Evolutionary conservation across 2,113 vertebrate species (phyloP).

Genomic region (Zapus hudsonius): DNA sequence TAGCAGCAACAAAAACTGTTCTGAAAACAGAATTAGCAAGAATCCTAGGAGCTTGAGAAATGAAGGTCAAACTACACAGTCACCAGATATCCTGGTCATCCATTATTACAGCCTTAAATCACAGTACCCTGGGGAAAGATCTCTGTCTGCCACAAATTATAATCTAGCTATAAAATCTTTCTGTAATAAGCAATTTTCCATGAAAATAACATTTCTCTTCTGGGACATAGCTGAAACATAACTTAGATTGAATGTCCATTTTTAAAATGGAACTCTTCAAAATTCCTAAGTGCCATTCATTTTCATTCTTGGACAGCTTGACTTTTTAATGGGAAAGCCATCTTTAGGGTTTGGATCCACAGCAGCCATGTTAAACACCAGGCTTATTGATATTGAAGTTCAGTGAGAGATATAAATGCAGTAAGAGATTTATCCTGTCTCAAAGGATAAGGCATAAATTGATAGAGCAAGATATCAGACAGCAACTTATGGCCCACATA

Average conservation of each 20-base stretch:
- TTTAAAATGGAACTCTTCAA: conserved; percentile 61
- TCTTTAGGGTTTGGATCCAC: too few species aligned
- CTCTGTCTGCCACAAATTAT: conserved; percentile 71
- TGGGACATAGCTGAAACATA: conserved; percentile 39
- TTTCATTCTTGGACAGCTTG: conserved; percentile 38
- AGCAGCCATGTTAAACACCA: too few species aligned
- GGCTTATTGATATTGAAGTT: too few species aligned
- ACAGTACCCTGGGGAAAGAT: neutral
- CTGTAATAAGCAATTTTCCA: conserved; percentile 70
- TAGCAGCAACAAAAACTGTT: neutral
- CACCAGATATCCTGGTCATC: neutral
- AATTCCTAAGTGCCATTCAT: conserved; percentile 38
- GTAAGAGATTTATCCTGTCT: too few species aligned
- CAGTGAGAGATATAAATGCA: too few species aligned
- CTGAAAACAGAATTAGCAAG: conserved; percentile 39
- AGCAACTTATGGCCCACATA: too few species aligned
- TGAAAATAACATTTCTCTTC: conserved; percentile 65
- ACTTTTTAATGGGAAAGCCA: conserved; percentile 41
- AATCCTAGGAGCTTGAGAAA: conserved; percentile 8
- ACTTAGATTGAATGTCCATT: conserved; percentile 35
- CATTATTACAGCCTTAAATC: conserved; percentile 60
- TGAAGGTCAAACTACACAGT: neutral
- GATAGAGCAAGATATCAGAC: too few species aligned
- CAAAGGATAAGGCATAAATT: too few species aligned
- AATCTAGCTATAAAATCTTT: conserved; percentile 64